Conservation (phyloP, 2,113 vertebrate species). For the Pachypanchax playfairii region DNA sequence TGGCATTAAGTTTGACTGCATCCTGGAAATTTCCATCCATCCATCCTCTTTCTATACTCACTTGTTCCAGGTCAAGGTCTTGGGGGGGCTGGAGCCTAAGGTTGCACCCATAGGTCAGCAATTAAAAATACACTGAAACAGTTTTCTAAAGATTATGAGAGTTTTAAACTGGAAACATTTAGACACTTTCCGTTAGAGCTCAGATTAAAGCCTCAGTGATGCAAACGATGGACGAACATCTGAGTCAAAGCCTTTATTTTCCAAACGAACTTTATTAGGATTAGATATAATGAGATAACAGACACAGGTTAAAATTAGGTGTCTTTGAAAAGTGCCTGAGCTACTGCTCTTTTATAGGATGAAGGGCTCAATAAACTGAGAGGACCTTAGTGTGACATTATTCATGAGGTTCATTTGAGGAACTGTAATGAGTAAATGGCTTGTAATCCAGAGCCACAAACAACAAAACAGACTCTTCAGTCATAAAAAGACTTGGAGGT, state of each 20-base stretch:
- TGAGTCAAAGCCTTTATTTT: not conserved
- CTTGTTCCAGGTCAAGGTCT: too few species aligned
- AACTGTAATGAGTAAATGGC: not conserved
- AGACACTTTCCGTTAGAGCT: too few species aligned
- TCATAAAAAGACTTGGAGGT: not conserved
- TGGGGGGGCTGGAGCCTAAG: too few species aligned
- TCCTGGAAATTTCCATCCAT: too few species aligned
- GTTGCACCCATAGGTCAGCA: too few species aligned
- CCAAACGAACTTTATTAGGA: not conserved
- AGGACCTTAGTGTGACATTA: not conserved
- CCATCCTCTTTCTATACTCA: too few species aligned
- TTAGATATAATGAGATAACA: not conserved
- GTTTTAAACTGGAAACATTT: not conserved
- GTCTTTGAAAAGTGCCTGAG: slow-evolving; percentile 7
- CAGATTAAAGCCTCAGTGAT: not conserved
- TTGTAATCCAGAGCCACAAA: not conserved
- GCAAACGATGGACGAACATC: not conserved
- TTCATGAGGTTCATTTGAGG: not conserved
- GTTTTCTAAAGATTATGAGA: too few species aligned
- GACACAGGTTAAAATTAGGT: not conserved
- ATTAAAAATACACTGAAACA: too few species aligned
- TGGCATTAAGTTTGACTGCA: too few species aligned
- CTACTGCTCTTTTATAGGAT: slow-evolving; percentile 18
- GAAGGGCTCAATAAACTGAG: slow-evolving; percentile 21
- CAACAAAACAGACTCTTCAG: not conserved